A percentile compares a stretch with the other conserved stretches of the same genome.
Conservation (phyloP, 2,797 vertebrate genomes). For the Artibeus jamaicensis region DNA sequence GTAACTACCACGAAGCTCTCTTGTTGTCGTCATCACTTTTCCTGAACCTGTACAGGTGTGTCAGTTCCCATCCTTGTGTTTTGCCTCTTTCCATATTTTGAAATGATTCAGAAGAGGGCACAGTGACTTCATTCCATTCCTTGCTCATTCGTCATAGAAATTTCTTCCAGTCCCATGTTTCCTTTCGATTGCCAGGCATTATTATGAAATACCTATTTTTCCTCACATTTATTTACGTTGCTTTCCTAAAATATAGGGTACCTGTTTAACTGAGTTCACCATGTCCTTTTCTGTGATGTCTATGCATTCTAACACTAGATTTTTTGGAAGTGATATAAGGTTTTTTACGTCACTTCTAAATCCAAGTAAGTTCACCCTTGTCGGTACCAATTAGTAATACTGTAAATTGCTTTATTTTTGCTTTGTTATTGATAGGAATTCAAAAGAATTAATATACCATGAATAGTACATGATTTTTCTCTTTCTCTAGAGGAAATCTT, state of each 20-base stretch:
- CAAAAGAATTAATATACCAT: not conserved
- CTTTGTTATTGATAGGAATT: not conserved
- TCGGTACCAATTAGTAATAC: not conserved
- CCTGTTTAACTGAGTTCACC: not conserved
- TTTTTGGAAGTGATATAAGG: not conserved
- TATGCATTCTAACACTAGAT: not conserved
- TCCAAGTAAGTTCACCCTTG: not conserved
- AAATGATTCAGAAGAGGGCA: not conserved
- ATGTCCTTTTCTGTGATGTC: not conserved
- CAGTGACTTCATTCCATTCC: not conserved
- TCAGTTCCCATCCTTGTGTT: not conserved
- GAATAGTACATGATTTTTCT: not conserved
- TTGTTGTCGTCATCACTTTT: not conserved
- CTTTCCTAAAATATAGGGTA: not conserved
- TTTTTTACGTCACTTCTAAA: not conserved
- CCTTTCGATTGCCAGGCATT: not conserved
- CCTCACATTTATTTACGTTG: not conserved
- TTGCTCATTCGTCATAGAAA: not conserved
- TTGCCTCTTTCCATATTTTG: not conserved
- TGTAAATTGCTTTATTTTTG: not conserved
- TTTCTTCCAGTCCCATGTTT: not conserved
- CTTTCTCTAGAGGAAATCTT: not conserved
- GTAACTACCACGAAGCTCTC: not conserved
- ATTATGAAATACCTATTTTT: not conserved
- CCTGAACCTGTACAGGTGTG: too few species aligned